phyloP scores from a whole-genome alignment of 2,888 invertebrate genomes.

The Polylopha cassiicola region DNA sequence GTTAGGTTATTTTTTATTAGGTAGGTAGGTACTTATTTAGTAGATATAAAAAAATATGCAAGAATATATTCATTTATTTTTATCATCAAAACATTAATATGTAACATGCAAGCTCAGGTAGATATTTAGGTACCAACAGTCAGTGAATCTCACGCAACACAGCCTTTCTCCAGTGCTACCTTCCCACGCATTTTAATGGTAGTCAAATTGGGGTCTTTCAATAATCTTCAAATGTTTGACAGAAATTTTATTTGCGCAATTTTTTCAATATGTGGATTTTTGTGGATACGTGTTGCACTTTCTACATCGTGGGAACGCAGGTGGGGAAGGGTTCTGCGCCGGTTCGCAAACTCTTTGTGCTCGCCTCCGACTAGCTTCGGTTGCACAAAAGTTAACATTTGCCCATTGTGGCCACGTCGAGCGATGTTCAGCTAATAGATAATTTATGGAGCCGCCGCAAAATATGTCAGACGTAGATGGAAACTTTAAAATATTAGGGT shows the following conservation, averaged over 20 bases:
- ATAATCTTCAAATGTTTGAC: constrained; percentile 66
- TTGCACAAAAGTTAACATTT: constrained; percentile 72
- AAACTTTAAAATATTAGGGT: constrained; percentile 69
- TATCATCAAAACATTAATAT: too few species aligned
- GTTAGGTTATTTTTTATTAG: too few species aligned
- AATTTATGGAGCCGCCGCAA: constrained; percentile 67
- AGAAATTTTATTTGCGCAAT: constrained; percentile 67
- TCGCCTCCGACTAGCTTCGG: constrained; percentile 44
- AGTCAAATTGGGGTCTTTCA: constrained; percentile 54
- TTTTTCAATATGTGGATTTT: constrained; percentile 48
- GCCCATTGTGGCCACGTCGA: constrained; percentile 68
- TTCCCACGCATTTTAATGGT: constrained; percentile 41
- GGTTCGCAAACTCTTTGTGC: constrained; percentile 48
- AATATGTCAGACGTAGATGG: constrained; percentile 46
- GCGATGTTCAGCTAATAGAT: constrained; percentile 71
- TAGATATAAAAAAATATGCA: too few species aligned
- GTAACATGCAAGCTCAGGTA: too few species aligned
- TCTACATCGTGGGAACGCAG: constrained; percentile 76
- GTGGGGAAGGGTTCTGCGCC: constrained; percentile 70
- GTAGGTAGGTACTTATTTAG: too few species aligned
- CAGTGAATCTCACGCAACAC: neutral
- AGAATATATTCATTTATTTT: too few species aligned
- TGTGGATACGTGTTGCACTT: constrained; percentile 56
- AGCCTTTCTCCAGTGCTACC: constrained; percentile 2
- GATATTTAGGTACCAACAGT: too few species aligned